These are phyloP conservation scores for Cenopis cana DNA, from an alignment of 2,888 invertebrate genomes.

Conservation along the genomic window DNA sequence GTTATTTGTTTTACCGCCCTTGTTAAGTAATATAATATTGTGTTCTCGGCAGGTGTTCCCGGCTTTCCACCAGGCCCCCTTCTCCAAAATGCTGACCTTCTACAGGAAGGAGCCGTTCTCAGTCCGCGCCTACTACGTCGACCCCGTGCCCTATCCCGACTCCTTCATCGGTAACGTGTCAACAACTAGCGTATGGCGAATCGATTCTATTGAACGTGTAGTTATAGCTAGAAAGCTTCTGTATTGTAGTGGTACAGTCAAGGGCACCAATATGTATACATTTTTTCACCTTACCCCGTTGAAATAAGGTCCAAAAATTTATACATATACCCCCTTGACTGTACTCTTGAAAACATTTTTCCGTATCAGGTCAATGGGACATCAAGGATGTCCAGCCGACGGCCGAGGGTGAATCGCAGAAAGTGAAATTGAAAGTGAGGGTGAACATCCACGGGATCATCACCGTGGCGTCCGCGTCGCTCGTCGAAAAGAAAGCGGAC, in stretches of 20 bases:
- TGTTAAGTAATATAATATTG: too few species aligned
- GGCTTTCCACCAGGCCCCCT: conserved; percentile 95
- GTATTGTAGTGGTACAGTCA: conserved; percentile 10
- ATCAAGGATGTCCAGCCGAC: conserved; percentile 94
- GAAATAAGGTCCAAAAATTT: too few species aligned
- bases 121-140: conserved; percentile 93
- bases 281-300: too few species aligned
- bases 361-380: conserved; percentile 87
- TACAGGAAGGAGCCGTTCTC: conserved; percentile 95
- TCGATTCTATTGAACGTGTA: neutral
- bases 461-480: conserved; percentile 93
- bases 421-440: conserved; percentile 98
- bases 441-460: conserved; percentile 97
- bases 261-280: too few species aligned
- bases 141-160: conserved; percentile 90
- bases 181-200: neutral
- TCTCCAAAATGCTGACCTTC: conserved; percentile 97
- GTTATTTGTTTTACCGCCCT: too few species aligned
- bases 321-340: too few species aligned
- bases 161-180: conserved; percentile 89
- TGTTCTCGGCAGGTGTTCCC: conserved; percentile 88
- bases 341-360: too few species aligned
- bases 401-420: conserved; percentile 95
- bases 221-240: conserved; percentile 24
- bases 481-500: conserved; percentile 90